Evolutionary conservation across 2,888 invertebrate genomes (phyloP), one percentile per base, ranked within the genome.

Genomic region (Magallana nippona): DNA sequence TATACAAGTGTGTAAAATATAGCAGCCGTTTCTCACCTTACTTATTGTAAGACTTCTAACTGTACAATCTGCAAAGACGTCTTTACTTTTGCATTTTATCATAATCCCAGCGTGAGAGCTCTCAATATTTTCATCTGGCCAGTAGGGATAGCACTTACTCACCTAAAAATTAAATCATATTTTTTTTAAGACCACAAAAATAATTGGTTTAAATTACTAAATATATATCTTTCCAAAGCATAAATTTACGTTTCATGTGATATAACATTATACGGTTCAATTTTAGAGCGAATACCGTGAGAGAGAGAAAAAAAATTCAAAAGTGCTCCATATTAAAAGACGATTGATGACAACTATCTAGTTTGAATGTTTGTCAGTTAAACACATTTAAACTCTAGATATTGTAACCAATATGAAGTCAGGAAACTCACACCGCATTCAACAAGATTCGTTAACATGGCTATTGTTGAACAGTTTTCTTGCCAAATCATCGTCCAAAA

Each of bases 401-500:
- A n/a, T n/a, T n/a, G n/a, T n/a, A n/a, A n/a, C n/a, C n/a, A n/a
- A n/a, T n/a, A n/a, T n/a, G n/a, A n/a, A n/a, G n/a, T n/a, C n/a
- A n/a, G n/a, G n/a, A n/a, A n/a, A 44, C 44, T 44, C 44, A 91
- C 80, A 93, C 85, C 94, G 79, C 92, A 91, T 89, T 95, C 95
- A 22, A 92, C 89, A 13, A 94, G 89, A 89, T 94, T 94, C 22
- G 94, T 94, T 13, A 95, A 92, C 95, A 95, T 95, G 55, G 95
- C 92, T 19, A 95, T 90, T n/a, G 94, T 90, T 11, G 81, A 56
- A 27, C 83, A 83, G 57, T 63, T 22, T 0, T 55, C 58, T 77
- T 85, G 83, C 85, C 94, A 94, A 55, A 95, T 88, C 94, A 95
- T 94, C 19, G 94, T 88, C 95, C 95, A 95, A 87, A 95, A 94